Evolutionary conservation across 2,888 invertebrate species (phyloP).

Genomic region (Caenorhabditis macrosperma): DNA sequence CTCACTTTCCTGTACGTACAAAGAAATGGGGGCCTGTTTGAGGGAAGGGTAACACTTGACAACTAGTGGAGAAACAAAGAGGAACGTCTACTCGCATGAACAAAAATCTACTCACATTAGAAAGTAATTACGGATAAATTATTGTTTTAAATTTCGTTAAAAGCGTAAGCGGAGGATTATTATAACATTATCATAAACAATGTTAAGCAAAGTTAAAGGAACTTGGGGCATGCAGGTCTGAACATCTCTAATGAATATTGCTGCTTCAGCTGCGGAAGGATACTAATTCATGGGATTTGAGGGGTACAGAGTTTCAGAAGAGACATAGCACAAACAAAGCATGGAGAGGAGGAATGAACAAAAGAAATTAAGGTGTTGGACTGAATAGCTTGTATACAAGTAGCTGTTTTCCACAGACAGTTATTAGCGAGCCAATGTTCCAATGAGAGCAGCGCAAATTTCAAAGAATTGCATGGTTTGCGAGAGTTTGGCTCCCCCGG

Average conservation of each 20-base stretch:
- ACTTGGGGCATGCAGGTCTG: background rate
- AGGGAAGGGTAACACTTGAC: background rate
- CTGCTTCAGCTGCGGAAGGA: background rate
- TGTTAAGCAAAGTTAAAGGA: background rate
- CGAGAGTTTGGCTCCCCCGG: slow-evolving; percentile 83
- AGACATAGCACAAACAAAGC: background rate
- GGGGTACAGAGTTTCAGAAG: background rate
- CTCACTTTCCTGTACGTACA: slow-evolving; percentile 24
- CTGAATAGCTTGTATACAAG: background rate
- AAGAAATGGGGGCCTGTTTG: background rate
- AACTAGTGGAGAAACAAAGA: background rate
- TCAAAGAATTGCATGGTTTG: slow-evolving; percentile 99
- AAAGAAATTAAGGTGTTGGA: background rate
- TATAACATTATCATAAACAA: background rate
- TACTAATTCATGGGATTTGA: no score
- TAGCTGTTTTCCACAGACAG: background rate
- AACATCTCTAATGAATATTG: background rate
- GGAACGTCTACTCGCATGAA: slow-evolving; percentile 6
- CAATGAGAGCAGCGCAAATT: slow-evolving; percentile 98
- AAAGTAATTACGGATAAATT: slow-evolving; percentile 5
- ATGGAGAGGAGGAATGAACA: background rate
- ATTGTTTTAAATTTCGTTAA: background rate
- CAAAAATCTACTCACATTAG: slow-evolving; percentile 38
- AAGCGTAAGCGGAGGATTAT: background rate
- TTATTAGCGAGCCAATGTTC: slow-evolving; percentile 90